A percentile compares a stretch with the other conserved stretches of the same genome.
Conservation (phyloP, 2,113 vertebrate genomes). For the Marmota flaviventris region DNA sequence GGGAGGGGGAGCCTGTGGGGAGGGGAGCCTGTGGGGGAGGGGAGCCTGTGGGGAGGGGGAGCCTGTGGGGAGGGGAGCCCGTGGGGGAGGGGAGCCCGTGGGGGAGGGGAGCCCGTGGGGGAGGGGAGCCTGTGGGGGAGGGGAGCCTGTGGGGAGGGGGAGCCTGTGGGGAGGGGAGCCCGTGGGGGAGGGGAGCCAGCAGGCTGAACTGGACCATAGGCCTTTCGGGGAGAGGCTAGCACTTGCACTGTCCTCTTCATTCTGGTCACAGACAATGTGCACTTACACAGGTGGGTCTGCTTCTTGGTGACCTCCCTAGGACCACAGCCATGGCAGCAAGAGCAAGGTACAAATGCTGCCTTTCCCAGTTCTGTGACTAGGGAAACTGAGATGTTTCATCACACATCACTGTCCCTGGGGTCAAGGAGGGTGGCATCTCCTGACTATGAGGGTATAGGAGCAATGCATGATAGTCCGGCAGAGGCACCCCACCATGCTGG, state of each 20-base stretch:
- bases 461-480: fast-evolving
- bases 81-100: no score
- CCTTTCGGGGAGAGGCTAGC: not conserved
- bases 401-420: not conserved
- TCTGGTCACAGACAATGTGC: not conserved
- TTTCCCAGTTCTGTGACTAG: not conserved
- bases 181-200: not conserved
- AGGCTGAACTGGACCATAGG: not conserved
- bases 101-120: no score
- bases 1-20: no score
- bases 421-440: not conserved
- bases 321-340: not conserved
- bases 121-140: no score
- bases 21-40: no score
- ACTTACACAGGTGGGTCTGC: no score
- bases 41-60: no score
- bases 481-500: not conserved
- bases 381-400: not conserved
- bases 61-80: no score
- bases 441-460: not conserved
- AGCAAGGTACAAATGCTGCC: no score
- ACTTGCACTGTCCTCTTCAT: fast-evolving
- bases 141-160: no score
- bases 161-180: no score
- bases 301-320: no score